Percentiles rank a stretch among this genome's conserved stretches.
Evolutionary conservation across 2,888 invertebrate species (phyloP).

Genomic region (Siphlonurus alternatus): DNA sequence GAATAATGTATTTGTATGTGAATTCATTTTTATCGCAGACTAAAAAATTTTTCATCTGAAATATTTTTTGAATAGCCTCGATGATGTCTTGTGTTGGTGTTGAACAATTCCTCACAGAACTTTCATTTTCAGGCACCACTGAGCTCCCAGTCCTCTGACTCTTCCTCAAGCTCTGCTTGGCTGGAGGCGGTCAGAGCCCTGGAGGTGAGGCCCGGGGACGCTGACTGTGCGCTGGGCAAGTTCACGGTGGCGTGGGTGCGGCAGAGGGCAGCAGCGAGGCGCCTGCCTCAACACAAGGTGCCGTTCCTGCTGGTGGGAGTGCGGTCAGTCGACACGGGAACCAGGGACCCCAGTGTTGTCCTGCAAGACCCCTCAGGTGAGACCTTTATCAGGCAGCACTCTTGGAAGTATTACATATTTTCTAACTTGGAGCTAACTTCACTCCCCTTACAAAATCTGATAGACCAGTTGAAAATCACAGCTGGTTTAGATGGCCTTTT

Average conservation of each 20-base stretch:
- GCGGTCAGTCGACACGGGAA: slow-evolving; percentile 22
- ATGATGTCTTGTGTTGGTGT: too few relatives aligned
- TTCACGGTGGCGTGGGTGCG: slow-evolving; percentile 16
- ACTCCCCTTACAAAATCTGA: too few relatives aligned
- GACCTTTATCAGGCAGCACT: too few relatives aligned
- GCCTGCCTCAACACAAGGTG: slow-evolving; percentile 19
- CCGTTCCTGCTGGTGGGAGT: slow-evolving; percentile 23
- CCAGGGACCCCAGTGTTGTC: slow-evolving; percentile 24
- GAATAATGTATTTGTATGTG: too few relatives aligned
- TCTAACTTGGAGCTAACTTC: too few relatives aligned
- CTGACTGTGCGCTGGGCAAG: slow-evolving; percentile 7
- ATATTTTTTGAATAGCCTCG: too few relatives aligned
- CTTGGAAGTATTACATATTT: too few relatives aligned
- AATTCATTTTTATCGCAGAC: too few relatives aligned
- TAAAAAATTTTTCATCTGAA: too few relatives aligned
- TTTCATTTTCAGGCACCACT: background rate
- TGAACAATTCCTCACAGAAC: too few relatives aligned
- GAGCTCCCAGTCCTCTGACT: background rate
- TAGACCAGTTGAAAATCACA: too few relatives aligned
- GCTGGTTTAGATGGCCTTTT: too few relatives aligned
- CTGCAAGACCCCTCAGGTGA: slow-evolving; percentile 22
- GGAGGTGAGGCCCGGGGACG: background rate
- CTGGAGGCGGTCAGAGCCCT: background rate
- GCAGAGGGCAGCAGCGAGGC: slow-evolving; percentile 15
- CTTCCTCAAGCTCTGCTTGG: background rate